Evolutionary conservation across 2,888 invertebrate genomes (phyloP), one percentile per base, ranked within the genome.

Genomic region (Aporophyla lueneburgensis): DNA sequence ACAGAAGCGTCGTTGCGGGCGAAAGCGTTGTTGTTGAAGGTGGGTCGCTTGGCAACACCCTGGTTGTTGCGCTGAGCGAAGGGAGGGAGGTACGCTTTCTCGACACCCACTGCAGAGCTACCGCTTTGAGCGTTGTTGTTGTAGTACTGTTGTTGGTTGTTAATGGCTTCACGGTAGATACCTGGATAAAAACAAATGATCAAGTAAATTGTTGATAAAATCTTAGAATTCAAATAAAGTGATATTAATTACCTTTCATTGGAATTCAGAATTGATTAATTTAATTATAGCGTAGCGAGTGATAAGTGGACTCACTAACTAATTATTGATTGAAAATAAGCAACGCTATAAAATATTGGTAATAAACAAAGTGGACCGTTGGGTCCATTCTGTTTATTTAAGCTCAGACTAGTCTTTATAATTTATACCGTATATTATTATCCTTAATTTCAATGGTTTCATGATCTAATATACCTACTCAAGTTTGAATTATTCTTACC

Each of bases 51-150:
- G 7, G 51, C 65, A 6, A 33, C 74, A 21, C 83, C 87, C 63
- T 88, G 87, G 82, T 81, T 83, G 70, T 74, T 72, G 3, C 24
- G 69, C 63, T 79, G 83, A 62, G 87, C 84, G 69, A 88, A 83
- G 9, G 94, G 94, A n/a, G 94, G 94, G 0, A 94, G 83, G 81
- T 94, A 95, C 0, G 92, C 89, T 69, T 92, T 93, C 69, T 90
- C 72, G 21, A 67, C 54, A 43, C 58, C 71, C 59, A n/a, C 87
- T 5, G 84, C 40, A 2, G 79, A 71, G 68, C 76, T 73, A 27
- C 24, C 43, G 9, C 19, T 75, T 65, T 81, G 81, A 81, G 75
- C 72, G 78, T 73, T 82, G 77, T 66, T 75, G 61, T 80, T 76
- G 74, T 79, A 67, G 69, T 71, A 76, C n/a, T 74, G 79, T 59